Evolutionary conservation across 2,888 invertebrate species (phyloP).

Genomic region (Autographa pulchrina): DNA sequence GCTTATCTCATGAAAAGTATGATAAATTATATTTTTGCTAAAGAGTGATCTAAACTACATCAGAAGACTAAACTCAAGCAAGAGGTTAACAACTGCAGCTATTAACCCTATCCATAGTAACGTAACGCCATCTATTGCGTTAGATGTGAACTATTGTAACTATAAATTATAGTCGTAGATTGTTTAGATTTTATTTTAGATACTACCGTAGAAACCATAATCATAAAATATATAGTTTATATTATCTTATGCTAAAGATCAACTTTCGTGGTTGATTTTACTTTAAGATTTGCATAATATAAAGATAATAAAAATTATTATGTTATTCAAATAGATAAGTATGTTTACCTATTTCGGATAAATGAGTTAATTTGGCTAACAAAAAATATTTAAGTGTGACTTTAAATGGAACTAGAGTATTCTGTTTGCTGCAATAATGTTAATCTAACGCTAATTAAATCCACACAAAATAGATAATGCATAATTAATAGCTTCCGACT

Average conservation of each 20-base stretch:
- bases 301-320: too few species aligned
- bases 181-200: not conserved
- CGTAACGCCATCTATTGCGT: conserved; percentile 42
- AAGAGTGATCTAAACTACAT: not conserved
- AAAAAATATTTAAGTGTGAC: too few species aligned
- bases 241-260: too few species aligned
- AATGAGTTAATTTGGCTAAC: too few species aligned
- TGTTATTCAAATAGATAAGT: too few species aligned
- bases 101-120: conserved; percentile 25
- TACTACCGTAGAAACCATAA: not conserved
- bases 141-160: conserved; percentile 21
- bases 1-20: too few species aligned
- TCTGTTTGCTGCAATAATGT: not conserved
- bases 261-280: too few species aligned
- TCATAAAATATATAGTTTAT: too few species aligned
- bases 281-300: too few species aligned
- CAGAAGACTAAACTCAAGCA: conserved; percentile 20
- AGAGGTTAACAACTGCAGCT: conserved; percentile 28
- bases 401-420: not conserved
- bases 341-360: too few species aligned
- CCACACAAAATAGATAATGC: conserved; percentile 2
- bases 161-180: not conserved
- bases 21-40: too few species aligned
- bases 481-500: conserved; percentile 4
- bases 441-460: not conserved